phyloP scores from a whole-genome alignment of 2,797 vertebrate species.

The Atherinosoma microstoma region DNA sequence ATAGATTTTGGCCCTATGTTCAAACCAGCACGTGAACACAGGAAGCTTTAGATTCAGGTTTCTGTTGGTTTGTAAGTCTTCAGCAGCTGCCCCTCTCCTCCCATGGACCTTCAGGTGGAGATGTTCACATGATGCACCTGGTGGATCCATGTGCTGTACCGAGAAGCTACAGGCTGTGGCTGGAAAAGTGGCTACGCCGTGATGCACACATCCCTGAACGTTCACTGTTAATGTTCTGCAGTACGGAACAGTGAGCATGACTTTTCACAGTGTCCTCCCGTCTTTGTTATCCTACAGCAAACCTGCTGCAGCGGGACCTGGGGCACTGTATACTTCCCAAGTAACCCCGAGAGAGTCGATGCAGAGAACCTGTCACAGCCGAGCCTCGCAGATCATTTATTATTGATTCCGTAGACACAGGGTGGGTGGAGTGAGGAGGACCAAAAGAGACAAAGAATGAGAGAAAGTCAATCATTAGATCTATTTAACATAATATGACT shows the following conservation, averaged over 20 bases:
- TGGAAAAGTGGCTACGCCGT: constrained; percentile 19
- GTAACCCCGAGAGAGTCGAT: constrained; percentile 47
- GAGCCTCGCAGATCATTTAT: constrained; percentile 67
- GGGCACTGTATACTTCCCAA: constrained; percentile 47
- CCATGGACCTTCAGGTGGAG: constrained; percentile 51
- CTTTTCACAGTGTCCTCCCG: constrained; percentile 33
- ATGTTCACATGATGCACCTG: constrained; percentile 36
- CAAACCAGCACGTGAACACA: constrained; percentile 33
- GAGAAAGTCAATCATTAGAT: constrained; percentile 16
- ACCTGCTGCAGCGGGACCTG: constrained; percentile 37
- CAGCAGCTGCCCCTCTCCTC: constrained; percentile 49
- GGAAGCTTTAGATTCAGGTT: constrained; percentile 38
- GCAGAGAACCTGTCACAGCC: constrained; percentile 58
- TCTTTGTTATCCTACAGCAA: constrained; percentile 47
- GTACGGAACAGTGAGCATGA: constrained; percentile 58
- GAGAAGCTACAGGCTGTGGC: background rate
- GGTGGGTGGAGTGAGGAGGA: constrained; percentile 35
- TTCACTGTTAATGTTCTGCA: constrained; percentile 44
- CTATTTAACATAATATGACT: constrained; percentile 12
- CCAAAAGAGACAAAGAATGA: constrained; percentile 20
- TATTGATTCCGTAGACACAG: constrained; percentile 66
- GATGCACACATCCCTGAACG: constrained; percentile 48
- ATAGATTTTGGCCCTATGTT: constrained; percentile 28
- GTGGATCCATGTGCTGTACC: constrained; percentile 25
- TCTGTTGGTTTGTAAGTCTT: constrained; percentile 25